Conservation (phyloP, 2,888 invertebrate genomes). For the Melinaea menophilus region DNA sequence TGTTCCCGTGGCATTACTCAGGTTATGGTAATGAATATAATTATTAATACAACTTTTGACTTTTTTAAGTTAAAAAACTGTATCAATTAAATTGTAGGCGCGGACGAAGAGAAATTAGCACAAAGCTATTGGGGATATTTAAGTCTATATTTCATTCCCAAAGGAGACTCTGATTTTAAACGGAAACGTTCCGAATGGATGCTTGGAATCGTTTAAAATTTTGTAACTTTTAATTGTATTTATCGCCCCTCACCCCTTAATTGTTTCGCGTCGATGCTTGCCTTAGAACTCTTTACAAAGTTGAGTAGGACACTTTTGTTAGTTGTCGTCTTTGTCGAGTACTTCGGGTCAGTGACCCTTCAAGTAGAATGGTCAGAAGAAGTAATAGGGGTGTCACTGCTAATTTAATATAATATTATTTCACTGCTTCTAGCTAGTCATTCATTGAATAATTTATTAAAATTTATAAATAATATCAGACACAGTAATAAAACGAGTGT, state of each 20-base stretch:
- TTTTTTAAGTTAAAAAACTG: not conserved
- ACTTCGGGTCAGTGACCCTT: slow-evolving; percentile 16
- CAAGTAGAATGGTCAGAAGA: slow-evolving; percentile 10
- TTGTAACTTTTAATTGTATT: slow-evolving; percentile 38
- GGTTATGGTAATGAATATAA: not conserved
- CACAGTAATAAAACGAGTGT: too few species aligned
- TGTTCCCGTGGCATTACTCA: not conserved
- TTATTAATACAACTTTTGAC: not conserved
- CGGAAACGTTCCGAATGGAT: slow-evolving; percentile 25
- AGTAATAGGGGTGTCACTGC: slow-evolving; percentile 6
- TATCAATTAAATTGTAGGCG: slow-evolving; percentile 8
- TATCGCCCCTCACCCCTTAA: slow-evolving; percentile 26
- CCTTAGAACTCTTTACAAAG: slow-evolving; percentile 22
- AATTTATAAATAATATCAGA: too few species aligned
- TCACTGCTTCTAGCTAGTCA: too few species aligned
- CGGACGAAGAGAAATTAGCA: slow-evolving; percentile 22
- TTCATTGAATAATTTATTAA: too few species aligned
- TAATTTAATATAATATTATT: too few species aligned
- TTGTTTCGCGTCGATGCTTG: slow-evolving; percentile 29
- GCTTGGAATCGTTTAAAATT: slow-evolving; percentile 31
- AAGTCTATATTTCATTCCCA: slow-evolving; percentile 14
- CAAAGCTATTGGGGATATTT: slow-evolving; percentile 21
- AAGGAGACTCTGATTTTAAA: slow-evolving; percentile 20
- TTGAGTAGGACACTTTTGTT: slow-evolving; percentile 28
- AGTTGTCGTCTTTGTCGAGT: slow-evolving; percentile 29